These are phyloP conservation scores for Aricia agestis DNA, from an alignment of 1,140 invertebrate species.

Conservation along the genomic window DNA sequence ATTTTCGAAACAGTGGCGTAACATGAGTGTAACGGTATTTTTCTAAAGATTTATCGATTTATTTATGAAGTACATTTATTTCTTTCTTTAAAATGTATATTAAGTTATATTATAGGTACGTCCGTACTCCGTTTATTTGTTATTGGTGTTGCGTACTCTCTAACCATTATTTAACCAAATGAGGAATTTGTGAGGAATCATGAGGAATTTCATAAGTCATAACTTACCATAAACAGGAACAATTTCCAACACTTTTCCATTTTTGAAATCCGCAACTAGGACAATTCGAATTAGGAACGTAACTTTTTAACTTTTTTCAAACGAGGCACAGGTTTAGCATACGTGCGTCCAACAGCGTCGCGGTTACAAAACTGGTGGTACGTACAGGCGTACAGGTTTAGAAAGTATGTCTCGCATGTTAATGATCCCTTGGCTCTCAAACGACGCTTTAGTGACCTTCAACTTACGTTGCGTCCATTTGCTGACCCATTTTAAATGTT, in stretches of 20 bases:
- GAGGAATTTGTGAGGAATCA: too few species aligned
- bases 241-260: slow-evolving; percentile 41
- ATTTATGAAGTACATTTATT: too few species aligned
- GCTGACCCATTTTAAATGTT: neutral
- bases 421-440: slow-evolving; percentile 34
- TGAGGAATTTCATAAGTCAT: too few species aligned
- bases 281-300: slow-evolving; percentile 21
- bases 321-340: slow-evolving; percentile 22
- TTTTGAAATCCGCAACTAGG: slow-evolving; percentile 21
- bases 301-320: slow-evolving; percentile 21
- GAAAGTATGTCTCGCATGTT: slow-evolving; percentile 41
- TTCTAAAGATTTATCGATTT: too few species aligned
- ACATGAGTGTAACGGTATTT: too few species aligned
- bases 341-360: slow-evolving; percentile 38
- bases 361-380: slow-evolving; percentile 42
- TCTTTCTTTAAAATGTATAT: too few species aligned
- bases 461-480: slow-evolving; percentile 13
- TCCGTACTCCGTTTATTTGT: too few species aligned
- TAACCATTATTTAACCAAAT: too few species aligned
- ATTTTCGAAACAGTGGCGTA: too few species aligned
- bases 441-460: slow-evolving; percentile 31
- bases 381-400: slow-evolving; percentile 20
- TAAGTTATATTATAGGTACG: too few species aligned
- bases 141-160: too few species aligned
- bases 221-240: slow-evolving; percentile 35